These are phyloP conservation scores for Holacanthus passer DNA, from an alignment of 2,113 vertebrate genomes.

Conservation along the genomic window DNA sequence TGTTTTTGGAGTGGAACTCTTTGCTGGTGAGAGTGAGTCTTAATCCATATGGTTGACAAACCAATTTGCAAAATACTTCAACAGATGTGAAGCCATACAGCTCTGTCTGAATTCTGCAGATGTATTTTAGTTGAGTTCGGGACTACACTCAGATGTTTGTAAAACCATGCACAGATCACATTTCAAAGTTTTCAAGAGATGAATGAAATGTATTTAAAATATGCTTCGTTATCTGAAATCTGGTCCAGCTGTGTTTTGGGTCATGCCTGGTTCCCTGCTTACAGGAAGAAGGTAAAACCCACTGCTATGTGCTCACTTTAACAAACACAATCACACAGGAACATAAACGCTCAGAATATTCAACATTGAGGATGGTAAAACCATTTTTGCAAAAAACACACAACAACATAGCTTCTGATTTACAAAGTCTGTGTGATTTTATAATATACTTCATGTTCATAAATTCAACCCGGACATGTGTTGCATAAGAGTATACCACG, in stretches of 20 bases:
- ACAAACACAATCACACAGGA: slow-evolving; percentile 91
- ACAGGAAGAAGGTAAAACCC: slow-evolving; percentile 96
- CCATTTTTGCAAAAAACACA: slow-evolving; percentile 92
- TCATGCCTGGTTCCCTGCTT: slow-evolving; percentile 79
- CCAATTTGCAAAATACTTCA: background rate
- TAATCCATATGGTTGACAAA: background rate
- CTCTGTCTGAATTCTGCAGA: background rate
- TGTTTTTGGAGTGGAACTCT: background rate
- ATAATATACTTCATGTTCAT: slow-evolving; percentile 86
- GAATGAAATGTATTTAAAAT: slow-evolving; percentile 71
- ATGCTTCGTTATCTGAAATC: slow-evolving; percentile 84
- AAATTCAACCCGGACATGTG: slow-evolving; percentile 98
- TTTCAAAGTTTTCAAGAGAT: background rate
- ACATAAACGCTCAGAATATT: slow-evolving; percentile 94
- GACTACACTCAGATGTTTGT: background rate
- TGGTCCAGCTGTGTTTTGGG: slow-evolving; percentile 59
- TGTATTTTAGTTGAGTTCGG: background rate
- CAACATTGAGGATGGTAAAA: slow-evolving; percentile 98
- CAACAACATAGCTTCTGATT: slow-evolving; percentile 85
- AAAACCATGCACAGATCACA: slow-evolving; percentile 14
- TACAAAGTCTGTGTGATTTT: slow-evolving; percentile 89
- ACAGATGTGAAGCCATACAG: background rate
- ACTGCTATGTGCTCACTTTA: slow-evolving; percentile 93
- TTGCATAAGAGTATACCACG: slow-evolving; percentile 93
- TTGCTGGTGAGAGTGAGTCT: slow-evolving; percentile 14